Evolutionary conservation across 2,797 vertebrate genomes (phyloP).

Genomic region (Mormyrops boulengeri): DNA sequence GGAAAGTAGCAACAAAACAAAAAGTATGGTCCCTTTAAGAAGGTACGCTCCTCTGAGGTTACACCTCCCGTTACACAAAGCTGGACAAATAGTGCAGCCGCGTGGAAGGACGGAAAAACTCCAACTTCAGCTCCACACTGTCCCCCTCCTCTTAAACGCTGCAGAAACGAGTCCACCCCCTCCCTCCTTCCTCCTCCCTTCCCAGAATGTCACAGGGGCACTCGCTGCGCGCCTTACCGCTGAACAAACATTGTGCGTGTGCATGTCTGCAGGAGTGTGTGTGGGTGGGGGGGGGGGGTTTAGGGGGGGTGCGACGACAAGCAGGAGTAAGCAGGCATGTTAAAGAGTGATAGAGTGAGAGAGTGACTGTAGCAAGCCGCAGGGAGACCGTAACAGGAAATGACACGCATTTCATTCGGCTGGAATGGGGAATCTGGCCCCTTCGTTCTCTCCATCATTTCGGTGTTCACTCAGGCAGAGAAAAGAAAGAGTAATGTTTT

Average conservation of each 20-base stretch:
- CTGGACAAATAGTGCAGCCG: not conserved
- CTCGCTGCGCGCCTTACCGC: conserved; percentile 28
- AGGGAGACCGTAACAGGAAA: conserved; percentile 59
- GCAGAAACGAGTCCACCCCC: conserved; percentile 22
- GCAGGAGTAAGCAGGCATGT: conserved; percentile 29
- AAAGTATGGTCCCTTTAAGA: conserved; percentile 48
- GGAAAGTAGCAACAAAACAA: conserved; percentile 20
- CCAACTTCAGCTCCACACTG: conserved; percentile 33
- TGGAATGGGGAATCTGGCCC: conserved; percentile 47
- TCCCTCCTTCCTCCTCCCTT: not conserved
- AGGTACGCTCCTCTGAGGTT: conserved; percentile 45
- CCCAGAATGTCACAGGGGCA: conserved; percentile 59
- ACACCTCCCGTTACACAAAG: conserved; percentile 43
- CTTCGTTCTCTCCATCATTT: conserved; percentile 14
- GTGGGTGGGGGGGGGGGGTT: conserved; percentile 16
- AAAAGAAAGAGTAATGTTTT: conserved; percentile 23
- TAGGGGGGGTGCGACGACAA: conserved; percentile 17
- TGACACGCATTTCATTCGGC: conserved; percentile 60
- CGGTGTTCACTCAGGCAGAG: conserved; percentile 20
- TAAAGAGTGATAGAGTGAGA: conserved; percentile 38
- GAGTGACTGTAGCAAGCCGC: not conserved
- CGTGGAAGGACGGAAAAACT: not conserved
- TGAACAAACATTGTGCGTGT: conserved; percentile 20
- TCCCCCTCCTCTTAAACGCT: conserved; percentile 21
- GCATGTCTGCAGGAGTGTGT: conserved; percentile 23